Evolutionary conservation across 2,113 vertebrate species (phyloP).

Genomic region (Phalacrocorax carbo): DNA sequence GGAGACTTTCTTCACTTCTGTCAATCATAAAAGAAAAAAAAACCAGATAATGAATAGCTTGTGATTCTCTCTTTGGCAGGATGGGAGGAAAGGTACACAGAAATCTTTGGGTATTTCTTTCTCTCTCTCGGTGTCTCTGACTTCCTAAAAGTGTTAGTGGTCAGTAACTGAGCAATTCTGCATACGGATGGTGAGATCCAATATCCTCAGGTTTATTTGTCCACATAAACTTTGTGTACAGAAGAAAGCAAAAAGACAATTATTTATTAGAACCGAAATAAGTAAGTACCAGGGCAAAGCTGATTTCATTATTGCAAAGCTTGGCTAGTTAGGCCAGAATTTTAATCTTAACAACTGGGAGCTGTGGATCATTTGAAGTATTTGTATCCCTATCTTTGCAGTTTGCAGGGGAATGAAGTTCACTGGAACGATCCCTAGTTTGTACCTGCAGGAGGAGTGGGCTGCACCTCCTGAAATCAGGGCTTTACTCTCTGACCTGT

Average conservation of each 20-base stretch:
- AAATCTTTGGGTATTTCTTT: not conserved
- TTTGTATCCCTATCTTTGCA: not conserved
- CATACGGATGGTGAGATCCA: not conserved
- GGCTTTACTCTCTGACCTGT: not conserved
- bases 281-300: not conserved
- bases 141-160: not conserved
- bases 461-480: rapidly evolving
- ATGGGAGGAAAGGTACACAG: not conserved
- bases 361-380: not conserved
- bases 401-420: not conserved
- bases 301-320: not conserved
- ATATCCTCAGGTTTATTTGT: not conserved
- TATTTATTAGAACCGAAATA: not conserved
- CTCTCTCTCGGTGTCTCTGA: not conserved
- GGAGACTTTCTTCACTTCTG: not conserved
- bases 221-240: not conserved
- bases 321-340: not conserved
- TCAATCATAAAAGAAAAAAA: not conserved
- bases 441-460: not conserved
- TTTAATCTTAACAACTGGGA: not conserved
- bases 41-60: not conserved
- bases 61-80: not conserved
- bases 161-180: not conserved
- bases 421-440: not conserved
- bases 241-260: not conserved